These are phyloP conservation scores for Toxonevra muliebris DNA, from an alignment of 2,888 invertebrate genomes.

Conservation along the genomic window DNA sequence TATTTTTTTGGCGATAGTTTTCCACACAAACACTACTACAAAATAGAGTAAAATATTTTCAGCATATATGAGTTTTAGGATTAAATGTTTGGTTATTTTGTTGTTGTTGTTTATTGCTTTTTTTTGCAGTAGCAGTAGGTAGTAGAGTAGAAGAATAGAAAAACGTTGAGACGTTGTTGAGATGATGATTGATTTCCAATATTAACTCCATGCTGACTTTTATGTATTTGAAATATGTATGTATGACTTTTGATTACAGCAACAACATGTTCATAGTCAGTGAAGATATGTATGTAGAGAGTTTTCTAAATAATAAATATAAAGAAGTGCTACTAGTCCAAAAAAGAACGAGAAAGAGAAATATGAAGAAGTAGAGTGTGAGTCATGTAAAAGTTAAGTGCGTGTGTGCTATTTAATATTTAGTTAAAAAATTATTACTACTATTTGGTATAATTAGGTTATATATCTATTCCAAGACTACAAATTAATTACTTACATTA, in stretches of 20 bases:
- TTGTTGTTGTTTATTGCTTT: not conserved
- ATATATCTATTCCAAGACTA: no score
- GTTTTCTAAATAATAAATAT: constrained; percentile 11
- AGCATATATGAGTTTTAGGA: constrained; percentile 21
- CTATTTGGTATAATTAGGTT: no score
- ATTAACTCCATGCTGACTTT: not conserved
- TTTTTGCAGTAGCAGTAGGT: constrained; percentile 29
- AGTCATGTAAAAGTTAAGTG: constrained; percentile 28
- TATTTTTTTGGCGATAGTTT: not conserved
- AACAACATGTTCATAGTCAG: constrained; percentile 62
- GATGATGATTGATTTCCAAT: not conserved
- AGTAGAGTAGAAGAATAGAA: constrained; percentile 34
- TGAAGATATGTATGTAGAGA: no score
- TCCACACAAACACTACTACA: not conserved
- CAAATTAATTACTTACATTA: no score
- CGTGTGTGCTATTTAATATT: no score
- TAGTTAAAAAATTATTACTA: no score
- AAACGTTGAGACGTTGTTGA: constrained; percentile 28
- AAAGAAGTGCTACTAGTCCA: constrained; percentile 21
- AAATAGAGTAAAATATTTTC: constrained; percentile 15
- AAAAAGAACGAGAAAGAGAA: constrained; percentile 7
- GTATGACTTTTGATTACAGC: constrained; percentile 30
- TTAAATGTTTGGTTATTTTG: not conserved
- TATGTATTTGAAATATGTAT: constrained; percentile 10
- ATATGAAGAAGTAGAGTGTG: not conserved